Evolutionary conservation across 2,797 vertebrate species (phyloP), one percentile per base, ranked within the genome.

Genomic region (Discoglossus pictus): DNA sequence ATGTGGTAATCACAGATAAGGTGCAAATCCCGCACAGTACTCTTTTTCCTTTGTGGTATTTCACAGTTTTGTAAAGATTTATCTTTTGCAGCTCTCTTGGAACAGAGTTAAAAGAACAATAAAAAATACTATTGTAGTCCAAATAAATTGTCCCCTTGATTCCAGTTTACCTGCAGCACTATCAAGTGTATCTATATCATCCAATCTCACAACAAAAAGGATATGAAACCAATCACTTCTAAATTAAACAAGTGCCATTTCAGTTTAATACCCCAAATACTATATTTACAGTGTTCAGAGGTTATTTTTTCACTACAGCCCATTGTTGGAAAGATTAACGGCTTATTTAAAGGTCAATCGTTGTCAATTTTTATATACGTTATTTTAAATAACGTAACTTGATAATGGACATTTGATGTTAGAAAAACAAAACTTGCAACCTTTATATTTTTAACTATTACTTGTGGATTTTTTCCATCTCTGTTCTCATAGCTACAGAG

Each of bases 91-190:
- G 38, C 56, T 54, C 47, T 61, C 24, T 61, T 39, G 21, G 15
- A 40, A 42, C 48, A 47, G 50, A 46, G 38, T 36, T 53, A 39
- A 53, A 52, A 16, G 35, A 55, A 62, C 42, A 62, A 62, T 62
- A 69, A 61, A 31, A 66, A 56, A 55, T 44, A 67, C 61, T 62
- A 62, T 55, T 69, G 67, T 62, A 61, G 35, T 62, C 59, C 67
- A 47, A 62, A 20, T 18, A 62, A 54, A 69, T 55, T 48, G 58
- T 62, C 67, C 67, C 59, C 58, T 24, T 21, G 67, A 62, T 59
- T 62, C 40, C 20, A 39, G 50, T 68, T 68, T 69, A 68, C 59
- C 50, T 62, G 50, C 50, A 62, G 59, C 62, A 50, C 62, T 55
- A 4, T 61, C 47, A 55, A 62, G 51, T 34, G 48, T 55, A 55